phyloP scores from a whole-genome alignment of 1,140 invertebrate species.

The Plectus sambesii region DNA sequence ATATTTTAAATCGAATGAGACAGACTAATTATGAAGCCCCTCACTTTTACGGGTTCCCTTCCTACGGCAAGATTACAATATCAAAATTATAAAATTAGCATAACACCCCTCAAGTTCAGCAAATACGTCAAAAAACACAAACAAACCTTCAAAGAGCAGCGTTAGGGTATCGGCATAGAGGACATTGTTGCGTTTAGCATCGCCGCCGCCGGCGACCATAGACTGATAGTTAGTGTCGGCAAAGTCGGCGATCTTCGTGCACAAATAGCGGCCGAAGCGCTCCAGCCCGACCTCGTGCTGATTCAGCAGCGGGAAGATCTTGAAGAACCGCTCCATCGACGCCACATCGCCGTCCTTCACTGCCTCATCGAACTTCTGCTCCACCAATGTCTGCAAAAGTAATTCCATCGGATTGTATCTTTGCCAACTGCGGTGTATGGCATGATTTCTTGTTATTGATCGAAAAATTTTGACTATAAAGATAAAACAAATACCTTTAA shows the following conservation, averaged over 20 bases:
- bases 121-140: conserved; percentile 60
- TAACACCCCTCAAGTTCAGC: too few relatives aligned
- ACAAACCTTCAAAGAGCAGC: conserved; percentile 73
- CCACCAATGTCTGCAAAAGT: too few relatives aligned
- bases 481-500: conserved; percentile 61
- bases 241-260: conserved; percentile 50
- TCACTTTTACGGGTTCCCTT: too few relatives aligned
- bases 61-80: too few relatives aligned
- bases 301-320: conserved; percentile 87
- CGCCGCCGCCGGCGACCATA: conserved; percentile 47
- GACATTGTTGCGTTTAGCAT: conserved; percentile 61
- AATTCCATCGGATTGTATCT: too few relatives aligned
- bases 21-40: too few relatives aligned
- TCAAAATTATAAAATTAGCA: too few relatives aligned
- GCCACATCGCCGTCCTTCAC: conserved; percentile 71
- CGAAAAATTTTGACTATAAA: too few relatives aligned
- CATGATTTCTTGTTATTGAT: too few relatives aligned
- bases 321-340: conserved; percentile 88
- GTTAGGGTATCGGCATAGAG: conserved; percentile 72
- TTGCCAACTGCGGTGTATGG: too few relatives aligned
- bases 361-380: conserved; percentile 77
- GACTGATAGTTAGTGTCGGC: conserved; percentile 30
- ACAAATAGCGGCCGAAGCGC: conserved; percentile 80
- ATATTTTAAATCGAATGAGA: too few relatives aligned
- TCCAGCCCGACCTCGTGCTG: conserved; percentile 78